These are phyloP conservation scores for Temnothorax ravouxi DNA, from an alignment of 2,888 invertebrate genomes.

Conservation along the genomic window DNA sequence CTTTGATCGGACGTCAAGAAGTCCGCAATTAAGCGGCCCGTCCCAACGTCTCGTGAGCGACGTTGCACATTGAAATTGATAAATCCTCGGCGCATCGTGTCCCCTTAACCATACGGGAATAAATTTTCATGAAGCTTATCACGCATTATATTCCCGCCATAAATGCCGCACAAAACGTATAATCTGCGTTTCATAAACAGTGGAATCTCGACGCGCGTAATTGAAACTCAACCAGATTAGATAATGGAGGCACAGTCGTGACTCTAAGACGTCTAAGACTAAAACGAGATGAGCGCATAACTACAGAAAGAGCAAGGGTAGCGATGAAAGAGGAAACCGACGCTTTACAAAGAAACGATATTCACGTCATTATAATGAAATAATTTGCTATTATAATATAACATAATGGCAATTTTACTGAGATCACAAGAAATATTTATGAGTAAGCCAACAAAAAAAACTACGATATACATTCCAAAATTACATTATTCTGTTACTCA, in stretches of 20 bases:
- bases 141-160: conserved; percentile 40
- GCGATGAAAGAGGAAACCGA: conserved; percentile 9
- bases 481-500: neutral
- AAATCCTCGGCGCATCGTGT: conserved; percentile 43
- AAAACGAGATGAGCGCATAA: conserved; percentile 26
- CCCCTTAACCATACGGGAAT: conserved; percentile 12
- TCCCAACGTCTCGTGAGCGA: conserved; percentile 43
- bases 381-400: conserved; percentile 15
- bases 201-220: conserved; percentile 44
- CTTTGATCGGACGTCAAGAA: conserved; percentile 48
- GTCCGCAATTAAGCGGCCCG: conserved; percentile 42
- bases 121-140: conserved; percentile 44
- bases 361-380: conserved; percentile 17
- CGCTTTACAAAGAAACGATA: conserved; percentile 4
- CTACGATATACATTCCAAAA: neutral
- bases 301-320: neutral
- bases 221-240: conserved; percentile 52
- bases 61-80: conserved; percentile 49
- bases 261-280: conserved; percentile 15
- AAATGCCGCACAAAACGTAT: conserved; percentile 30
- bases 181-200: conserved; percentile 45
- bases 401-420: neutral
- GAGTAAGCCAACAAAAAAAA: neutral
- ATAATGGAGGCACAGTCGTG: conserved; percentile 40
- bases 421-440: conserved; percentile 9